phyloP scores from a whole-genome alignment of 1,140 invertebrate genomes.

The Rhyacophila brunnea region DNA sequence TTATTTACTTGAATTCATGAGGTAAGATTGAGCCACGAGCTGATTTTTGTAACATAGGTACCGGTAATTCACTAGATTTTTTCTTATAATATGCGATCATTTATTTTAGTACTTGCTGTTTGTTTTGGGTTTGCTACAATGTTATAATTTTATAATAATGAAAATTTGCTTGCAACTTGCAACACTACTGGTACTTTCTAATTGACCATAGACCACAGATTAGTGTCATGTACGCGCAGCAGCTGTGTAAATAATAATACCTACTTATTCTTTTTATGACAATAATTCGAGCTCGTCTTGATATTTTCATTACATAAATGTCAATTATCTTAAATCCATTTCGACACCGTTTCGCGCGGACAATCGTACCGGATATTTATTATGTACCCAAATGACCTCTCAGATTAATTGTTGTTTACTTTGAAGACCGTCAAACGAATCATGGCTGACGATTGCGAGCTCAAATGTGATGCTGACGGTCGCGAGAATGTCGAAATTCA shows the following conservation, averaged over 20 bases:
- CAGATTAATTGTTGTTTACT: background rate
- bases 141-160: no score
- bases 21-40: no score
- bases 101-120: no score
- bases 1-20: no score
- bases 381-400: no score
- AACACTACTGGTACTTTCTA: background rate
- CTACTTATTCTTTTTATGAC: constrained; percentile 16
- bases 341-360: constrained; percentile 1
- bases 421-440: constrained; percentile 1
- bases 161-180: background rate
- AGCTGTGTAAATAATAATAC: constrained; percentile 29
- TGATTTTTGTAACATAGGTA: no score
- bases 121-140: no score
- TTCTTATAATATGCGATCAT: no score
- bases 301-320: constrained; percentile 20
- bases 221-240: constrained; percentile 1
- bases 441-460: constrained; percentile 17
- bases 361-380: constrained; percentile 3
- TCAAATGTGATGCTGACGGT: constrained; percentile 4
- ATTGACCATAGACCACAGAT: background rate
- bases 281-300: constrained; percentile 10
- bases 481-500: constrained; percentile 6
- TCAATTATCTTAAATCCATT: constrained; percentile 19
- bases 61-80: no score